A percentile compares a stretch with the other conserved stretches of the same genome.
phyloP scores from a whole-genome alignment of 2,888 invertebrate genomes.

The Dynastes maya region DNA sequence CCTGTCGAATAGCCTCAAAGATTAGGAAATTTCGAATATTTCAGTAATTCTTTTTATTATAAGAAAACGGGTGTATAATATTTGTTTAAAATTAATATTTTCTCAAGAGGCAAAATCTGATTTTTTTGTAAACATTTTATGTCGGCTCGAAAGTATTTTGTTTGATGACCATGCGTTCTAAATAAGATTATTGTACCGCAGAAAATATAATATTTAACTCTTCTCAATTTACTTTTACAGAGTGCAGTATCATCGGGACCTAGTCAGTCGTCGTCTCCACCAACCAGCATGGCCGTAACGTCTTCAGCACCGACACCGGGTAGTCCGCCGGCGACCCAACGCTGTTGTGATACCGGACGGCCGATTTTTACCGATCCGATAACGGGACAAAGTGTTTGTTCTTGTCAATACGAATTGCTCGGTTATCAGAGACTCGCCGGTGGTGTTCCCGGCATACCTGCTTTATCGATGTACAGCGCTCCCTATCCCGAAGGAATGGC shows the following conservation, averaged over 20 bases:
- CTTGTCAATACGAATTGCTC: conserved; percentile 92
- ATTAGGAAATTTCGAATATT: neutral
- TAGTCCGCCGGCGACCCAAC: conserved; percentile 69
- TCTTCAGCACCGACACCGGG: conserved; percentile 70
- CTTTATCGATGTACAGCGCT: conserved; percentile 85
- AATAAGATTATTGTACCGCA: no score
- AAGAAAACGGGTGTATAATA: neutral
- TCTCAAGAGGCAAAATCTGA: neutral
- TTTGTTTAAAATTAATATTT: neutral
- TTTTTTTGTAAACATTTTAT: neutral
- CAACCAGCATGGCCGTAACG: conserved; percentile 71
- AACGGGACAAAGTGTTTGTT: conserved; percentile 91
- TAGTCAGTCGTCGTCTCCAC: conserved; percentile 77
- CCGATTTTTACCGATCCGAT: conserved; percentile 92
- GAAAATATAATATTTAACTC: neutral
- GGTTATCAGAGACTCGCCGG: conserved; percentile 86
- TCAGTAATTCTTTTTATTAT: neutral
- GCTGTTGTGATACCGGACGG: conserved; percentile 94
- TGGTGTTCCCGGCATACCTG: conserved; percentile 79
- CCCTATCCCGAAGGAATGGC: conserved; percentile 89
- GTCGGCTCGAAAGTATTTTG: neutral
- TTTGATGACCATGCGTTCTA: neutral
- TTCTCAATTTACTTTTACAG: conserved; percentile 61
- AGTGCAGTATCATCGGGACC: conserved; percentile 77
- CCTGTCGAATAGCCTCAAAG: neutral